A percentile compares a stretch with the other conserved stretches of the same genome.
Conservation (phyloP, 2,797 vertebrate species). For the Oreochromis mossambicus region DNA sequence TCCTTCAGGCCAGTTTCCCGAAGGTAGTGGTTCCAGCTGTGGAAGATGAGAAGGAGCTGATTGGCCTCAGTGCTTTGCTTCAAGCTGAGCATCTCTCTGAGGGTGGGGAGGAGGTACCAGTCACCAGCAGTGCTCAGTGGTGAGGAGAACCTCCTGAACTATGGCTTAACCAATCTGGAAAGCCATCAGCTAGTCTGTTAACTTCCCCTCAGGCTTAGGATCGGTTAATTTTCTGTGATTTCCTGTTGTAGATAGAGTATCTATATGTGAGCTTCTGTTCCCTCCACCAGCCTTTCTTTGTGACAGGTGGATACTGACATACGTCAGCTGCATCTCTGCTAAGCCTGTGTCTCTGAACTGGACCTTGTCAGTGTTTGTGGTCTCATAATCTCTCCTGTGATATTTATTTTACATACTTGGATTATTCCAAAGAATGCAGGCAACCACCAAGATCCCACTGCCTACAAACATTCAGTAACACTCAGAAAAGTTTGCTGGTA, state of each 20-base stretch:
- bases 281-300: not conserved
- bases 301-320: no score
- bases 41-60: constrained; percentile 56
- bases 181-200: not conserved
- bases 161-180: not conserved
- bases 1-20: constrained; percentile 86
- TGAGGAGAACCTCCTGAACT: constrained; percentile 6
- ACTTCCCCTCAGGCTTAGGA: not conserved
- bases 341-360: no score
- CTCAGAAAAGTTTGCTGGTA: no score
- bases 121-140: constrained; percentile 21
- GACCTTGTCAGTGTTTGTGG: no score
- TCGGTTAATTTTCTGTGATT: fast-evolving
- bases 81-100: constrained; percentile 51
- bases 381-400: no score
- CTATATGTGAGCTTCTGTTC: not conserved
- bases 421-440: no score
- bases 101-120: not conserved
- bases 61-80: constrained; percentile 78
- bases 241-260: fast-evolving
- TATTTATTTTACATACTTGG: no score
- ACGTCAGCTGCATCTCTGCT: no score
- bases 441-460: no score
- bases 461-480: no score
- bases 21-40: constrained; percentile 61